phyloP scores from a whole-genome alignment of 37 sponge, comb jelly and placozoan species.

The Diacarnus erythraeanus region DNA sequence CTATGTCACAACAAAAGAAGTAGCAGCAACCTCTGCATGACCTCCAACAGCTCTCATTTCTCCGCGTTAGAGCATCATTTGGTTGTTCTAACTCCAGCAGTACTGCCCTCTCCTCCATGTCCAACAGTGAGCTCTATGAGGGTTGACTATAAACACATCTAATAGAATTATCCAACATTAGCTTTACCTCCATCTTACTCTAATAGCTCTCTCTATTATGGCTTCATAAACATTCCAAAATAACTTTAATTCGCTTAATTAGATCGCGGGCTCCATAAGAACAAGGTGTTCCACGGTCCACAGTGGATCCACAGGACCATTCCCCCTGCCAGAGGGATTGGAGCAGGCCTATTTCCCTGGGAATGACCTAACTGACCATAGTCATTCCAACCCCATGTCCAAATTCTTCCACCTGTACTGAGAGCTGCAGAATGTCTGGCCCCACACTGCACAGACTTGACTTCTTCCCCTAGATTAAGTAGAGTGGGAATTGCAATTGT shows the following conservation, averaged over 20 bases:
- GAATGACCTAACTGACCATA: constrained; percentile 65
- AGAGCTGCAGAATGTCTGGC: constrained; percentile 59
- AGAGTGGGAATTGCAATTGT: constrained; percentile 48
- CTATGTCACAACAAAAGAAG: constrained; percentile 13
- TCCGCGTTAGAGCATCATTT: not conserved
- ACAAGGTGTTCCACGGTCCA: constrained; percentile 37
- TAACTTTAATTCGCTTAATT: not conserved
- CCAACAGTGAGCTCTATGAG: constrained; percentile 35
- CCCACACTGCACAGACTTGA: constrained; percentile 43
- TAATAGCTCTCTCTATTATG: not conserved
- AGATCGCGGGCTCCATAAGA: not conserved
- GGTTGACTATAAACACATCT: not conserved
- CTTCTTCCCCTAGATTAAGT: constrained; percentile 29
- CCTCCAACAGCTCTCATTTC: not conserved
- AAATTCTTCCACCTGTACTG: constrained; percentile 39
- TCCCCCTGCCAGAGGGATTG: not conserved
- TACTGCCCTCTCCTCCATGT: constrained; percentile 60
- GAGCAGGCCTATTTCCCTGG: not conserved
- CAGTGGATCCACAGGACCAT: constrained; percentile 10
- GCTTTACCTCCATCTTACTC: not conserved
- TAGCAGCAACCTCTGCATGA: not conserved
- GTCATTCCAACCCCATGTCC: constrained; percentile 79
- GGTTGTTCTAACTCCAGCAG: constrained; percentile 26
- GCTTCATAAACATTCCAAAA: not conserved
- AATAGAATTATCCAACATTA: not conserved